Conservation (phyloP, 2,797 vertebrate species). For the Chelon auratus region DNA sequence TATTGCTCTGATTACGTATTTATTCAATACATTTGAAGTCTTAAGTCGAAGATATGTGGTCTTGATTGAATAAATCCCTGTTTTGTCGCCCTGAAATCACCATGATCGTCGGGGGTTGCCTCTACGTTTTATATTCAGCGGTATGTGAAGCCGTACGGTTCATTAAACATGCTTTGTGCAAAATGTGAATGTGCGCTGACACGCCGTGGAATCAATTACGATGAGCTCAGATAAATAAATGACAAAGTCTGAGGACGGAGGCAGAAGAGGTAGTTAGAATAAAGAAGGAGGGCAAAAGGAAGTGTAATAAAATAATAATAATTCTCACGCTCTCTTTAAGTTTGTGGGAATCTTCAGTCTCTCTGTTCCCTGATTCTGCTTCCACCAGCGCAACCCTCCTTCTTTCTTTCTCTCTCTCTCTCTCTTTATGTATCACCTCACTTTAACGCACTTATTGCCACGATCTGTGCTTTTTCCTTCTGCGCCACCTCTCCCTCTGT, state of each 20-base stretch:
- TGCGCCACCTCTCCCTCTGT: neutral
- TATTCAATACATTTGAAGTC: neutral
- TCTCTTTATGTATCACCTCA: slow-evolving; percentile 13
- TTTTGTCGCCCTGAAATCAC: neutral
- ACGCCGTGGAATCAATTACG: slow-evolving; percentile 2
- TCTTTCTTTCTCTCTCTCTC: slow-evolving; percentile 3
- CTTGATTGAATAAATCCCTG: neutral
- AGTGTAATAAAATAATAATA: neutral
- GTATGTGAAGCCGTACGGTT: neutral
- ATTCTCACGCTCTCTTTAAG: too few relatives aligned
- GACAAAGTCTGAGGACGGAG: neutral
- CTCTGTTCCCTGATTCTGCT: slow-evolving; percentile 9
- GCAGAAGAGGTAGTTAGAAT: neutral
- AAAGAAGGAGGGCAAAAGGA: neutral
- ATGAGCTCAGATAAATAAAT: slow-evolving; percentile 14
- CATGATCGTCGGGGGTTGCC: neutral
- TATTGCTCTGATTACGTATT: slow-evolving; percentile 14
- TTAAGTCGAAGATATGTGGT: neutral
- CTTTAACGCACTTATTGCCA: neutral
- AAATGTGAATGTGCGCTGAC: slow-evolving; percentile 20
- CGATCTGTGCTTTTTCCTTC: neutral
- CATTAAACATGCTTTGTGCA: slow-evolving; percentile 1
- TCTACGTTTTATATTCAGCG: too few relatives aligned
- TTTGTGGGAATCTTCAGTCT: neutral
- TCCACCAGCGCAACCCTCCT: neutral